Evolutionary conservation across 2,888 invertebrate genomes (phyloP), one percentile per base, ranked within the genome.

Genomic region (Drosophila siamana): DNA sequence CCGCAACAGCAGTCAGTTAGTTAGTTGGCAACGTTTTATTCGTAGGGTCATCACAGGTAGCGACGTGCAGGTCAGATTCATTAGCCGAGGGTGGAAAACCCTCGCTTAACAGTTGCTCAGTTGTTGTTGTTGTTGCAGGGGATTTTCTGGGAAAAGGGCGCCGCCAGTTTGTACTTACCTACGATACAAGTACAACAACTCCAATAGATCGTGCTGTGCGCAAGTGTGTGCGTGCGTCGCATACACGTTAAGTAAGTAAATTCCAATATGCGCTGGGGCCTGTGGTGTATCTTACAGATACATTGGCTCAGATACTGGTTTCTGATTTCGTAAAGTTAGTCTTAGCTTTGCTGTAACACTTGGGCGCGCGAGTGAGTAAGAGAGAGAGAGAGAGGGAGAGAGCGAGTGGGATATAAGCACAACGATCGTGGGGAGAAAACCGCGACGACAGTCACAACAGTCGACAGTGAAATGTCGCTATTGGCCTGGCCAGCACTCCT

Each of bases 281-380:
- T 74, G 75, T 46, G 59, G 61, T 70, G 81, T 86, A 88, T 88
- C 80, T 88, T 86, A 79, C 78, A 83, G 88, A 88, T 88, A 86
- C 88, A 66, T 74, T 79, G 74, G 77, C 75, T 72, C 72, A 78
- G 88, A 86, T 88, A 86, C 88, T 86, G 88, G 88, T 86, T 86
- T 68, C 33, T 69, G 86, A 74, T 78, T 70, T 82, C 69, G 88
- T 85, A 65, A 66, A 71, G 71, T 77, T 69, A 48, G 60, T 54
- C 40, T 52, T 44, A 13, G 55, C 15, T 38, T 50, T 16, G 77
- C 43, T 68, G 70, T 68, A 68, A 63, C 55, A 57, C 47, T 47
- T 54, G 24, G 9, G 48, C 19, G 19, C 19, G 48, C 26, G 38
- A 33, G 60, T n/a, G n/a, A n/a, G n/a, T n/a, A n/a, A 57, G 36